These are phyloP conservation scores for Murina feae DNA, from an alignment of 2,113 vertebrate species.

Conservation along the genomic window DNA sequence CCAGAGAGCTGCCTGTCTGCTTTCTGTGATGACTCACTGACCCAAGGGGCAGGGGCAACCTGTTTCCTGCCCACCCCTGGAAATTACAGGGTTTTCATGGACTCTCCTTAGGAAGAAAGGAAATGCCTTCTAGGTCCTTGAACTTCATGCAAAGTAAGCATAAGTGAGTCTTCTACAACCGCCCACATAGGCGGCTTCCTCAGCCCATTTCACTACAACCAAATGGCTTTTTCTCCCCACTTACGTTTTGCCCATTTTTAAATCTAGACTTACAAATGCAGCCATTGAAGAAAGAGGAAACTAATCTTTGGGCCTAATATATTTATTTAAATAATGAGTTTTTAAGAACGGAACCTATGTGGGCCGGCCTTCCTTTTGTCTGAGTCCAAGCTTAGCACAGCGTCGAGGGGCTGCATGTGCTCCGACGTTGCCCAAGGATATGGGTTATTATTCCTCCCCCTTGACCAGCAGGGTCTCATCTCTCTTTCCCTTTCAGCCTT, in stretches of 20 bases:
- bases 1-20: constrained; percentile 57
- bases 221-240: not conserved
- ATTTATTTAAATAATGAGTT: constrained; percentile 51
- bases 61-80: not conserved
- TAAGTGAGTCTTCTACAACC: constrained; percentile 72
- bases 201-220: constrained; percentile 26
- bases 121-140: constrained; percentile 68
- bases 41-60: constrained; percentile 3
- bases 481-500: constrained; percentile 86
- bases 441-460: constrained; percentile 87
- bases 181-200: not conserved
- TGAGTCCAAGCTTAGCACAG: constrained; percentile 81
- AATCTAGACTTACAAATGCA: constrained; percentile 45
- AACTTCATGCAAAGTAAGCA: constrained; percentile 73
- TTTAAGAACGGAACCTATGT: constrained; percentile 62
- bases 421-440: constrained; percentile 88
- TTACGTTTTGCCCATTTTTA: constrained; percentile 38
- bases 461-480: constrained; percentile 87
- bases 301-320: constrained; percentile 72
- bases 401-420: constrained; percentile 85
- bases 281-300: not conserved
- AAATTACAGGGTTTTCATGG: constrained; percentile 65
- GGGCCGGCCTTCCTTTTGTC: constrained; percentile 79
- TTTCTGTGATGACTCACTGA: constrained; percentile 63
- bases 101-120: constrained; percentile 58